Evolutionary conservation across 2,888 invertebrate species (phyloP), one percentile per base, ranked within the genome.

Genomic region (Capitulum mitella): DNA sequence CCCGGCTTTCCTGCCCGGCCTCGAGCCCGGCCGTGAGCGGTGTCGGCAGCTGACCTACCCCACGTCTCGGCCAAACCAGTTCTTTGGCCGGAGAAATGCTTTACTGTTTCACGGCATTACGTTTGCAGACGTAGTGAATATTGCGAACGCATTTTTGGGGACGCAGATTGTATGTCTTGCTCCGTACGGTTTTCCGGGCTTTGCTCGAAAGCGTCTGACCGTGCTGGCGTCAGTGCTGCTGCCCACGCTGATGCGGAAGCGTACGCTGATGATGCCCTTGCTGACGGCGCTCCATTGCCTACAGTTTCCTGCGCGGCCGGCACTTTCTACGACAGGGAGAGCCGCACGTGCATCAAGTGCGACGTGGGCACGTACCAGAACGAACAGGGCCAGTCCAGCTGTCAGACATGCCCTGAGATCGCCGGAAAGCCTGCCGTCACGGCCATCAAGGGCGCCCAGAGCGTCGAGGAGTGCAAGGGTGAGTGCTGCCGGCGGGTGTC

Each of bases 331-430:
- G 91, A 94, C 82, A 89, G 82, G 37, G 81, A 90, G 74, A 89
- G 90, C 8, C 91, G 91, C 80, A 89, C 90, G 32, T 97, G 97
- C 85, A 87, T 91, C 74, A 90, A 93, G 40, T 97, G 97, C 84
- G 92, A 93, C 0, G 88, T 92, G 64, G 98, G 98, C 81, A 92
- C 92, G 0, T 98, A 97, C 86, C 98, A 98, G 86, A 95, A 97
- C 81, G 95, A 96, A 86, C 90, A 93, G 2, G 96, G 96, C 0
- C 95, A 96, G 85, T 87, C 92, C 75, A 92, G 93, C 84, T 98
- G 98, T 86, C 92, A 91, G 77, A 88, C 92, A 77, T 98, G 98
- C 86, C 97, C 97, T 0, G 89, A 90, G 5, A 95, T 96, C 80
- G 93, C 94, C 29, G 95, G 95, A n/a, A 90, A 94, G 82, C 89